Evolutionary conservation across 2,888 invertebrate genomes (phyloP).

Genomic region (Anoplius nigerrimus): DNA sequence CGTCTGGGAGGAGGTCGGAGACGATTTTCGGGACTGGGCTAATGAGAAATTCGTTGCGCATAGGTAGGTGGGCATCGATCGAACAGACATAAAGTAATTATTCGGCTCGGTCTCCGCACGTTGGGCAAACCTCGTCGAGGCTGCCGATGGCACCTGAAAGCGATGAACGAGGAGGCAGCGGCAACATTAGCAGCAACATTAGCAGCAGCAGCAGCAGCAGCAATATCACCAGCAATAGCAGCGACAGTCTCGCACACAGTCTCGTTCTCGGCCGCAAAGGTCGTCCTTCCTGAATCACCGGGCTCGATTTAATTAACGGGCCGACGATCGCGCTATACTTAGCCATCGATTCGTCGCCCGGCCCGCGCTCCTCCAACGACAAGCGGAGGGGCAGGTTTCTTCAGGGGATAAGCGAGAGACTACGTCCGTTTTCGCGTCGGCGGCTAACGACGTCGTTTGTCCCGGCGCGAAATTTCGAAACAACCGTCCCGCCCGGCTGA

Average conservation of each 20-base stretch:
- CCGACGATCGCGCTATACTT: constrained; percentile 57
- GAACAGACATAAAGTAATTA: constrained; percentile 50
- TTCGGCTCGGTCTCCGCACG: constrained; percentile 34
- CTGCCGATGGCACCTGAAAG: constrained; percentile 38
- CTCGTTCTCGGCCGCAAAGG: constrained; percentile 51
- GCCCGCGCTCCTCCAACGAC: constrained; percentile 5
- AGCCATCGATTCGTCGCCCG: constrained; percentile 41
- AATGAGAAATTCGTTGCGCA: constrained; percentile 42
- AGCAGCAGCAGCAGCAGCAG: no score
- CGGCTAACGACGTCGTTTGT: neutral
- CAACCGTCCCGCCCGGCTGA: no score
- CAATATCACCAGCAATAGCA: no score
- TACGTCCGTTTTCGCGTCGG: neutral
- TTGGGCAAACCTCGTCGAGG: constrained; percentile 39
- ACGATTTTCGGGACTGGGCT: constrained; percentile 9
- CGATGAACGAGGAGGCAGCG: constrained; percentile 41
- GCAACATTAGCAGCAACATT: no score
- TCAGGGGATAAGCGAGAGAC: neutral
- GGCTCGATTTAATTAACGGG: constrained; percentile 60
- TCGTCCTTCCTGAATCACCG: constrained; percentile 59
- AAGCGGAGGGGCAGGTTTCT: neutral
- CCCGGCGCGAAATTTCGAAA: no score
- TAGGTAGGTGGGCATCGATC: constrained; percentile 41
- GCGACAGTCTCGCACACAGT: constrained; percentile 40
- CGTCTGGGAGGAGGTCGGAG: no score